Percentiles rank a stretch among this genome's conserved stretches.
Conservation (phyloP, 2,113 vertebrate species). For the Ramphastos sulfuratus region DNA sequence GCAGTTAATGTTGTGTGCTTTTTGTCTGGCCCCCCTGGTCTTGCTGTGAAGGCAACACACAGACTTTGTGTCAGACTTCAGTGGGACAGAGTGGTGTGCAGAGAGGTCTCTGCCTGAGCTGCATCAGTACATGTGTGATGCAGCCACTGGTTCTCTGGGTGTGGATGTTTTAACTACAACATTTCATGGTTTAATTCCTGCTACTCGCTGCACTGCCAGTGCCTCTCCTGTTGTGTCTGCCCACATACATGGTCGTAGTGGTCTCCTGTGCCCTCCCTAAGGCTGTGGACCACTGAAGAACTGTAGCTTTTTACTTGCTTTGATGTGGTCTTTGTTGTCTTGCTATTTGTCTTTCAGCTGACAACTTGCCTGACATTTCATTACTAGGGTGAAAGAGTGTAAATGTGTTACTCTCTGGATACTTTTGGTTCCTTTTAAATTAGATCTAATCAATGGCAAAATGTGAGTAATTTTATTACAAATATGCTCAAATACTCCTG, state of each 20-base stretch:
- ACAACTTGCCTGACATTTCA: not conserved
- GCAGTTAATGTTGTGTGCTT: not conserved
- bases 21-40: not conserved
- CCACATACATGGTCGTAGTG: rapidly evolving
- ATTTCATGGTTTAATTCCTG: not conserved
- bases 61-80: too few relatives aligned
- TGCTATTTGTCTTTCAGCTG: not conserved
- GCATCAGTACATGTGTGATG: rapidly evolving
- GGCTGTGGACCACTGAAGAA: not conserved
- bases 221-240: not conserved
- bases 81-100: rapidly evolving
- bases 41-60: not conserved
- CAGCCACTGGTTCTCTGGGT: not conserved
- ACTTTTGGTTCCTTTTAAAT: slow-evolving; percentile 2
- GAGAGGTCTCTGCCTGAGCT: not conserved
- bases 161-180: not conserved
- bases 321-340: not conserved
- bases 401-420: not conserved
- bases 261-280: not conserved
- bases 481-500: not conserved
- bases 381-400: not conserved
- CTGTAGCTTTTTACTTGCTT: not conserved
- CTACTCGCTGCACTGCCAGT: not conserved
- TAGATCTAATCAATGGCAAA: not conserved
- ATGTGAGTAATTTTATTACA: not conserved